These are phyloP conservation scores for Sebastes matsubarae DNA, from an alignment of 2,797 vertebrate species.

Conservation along the genomic window DNA sequence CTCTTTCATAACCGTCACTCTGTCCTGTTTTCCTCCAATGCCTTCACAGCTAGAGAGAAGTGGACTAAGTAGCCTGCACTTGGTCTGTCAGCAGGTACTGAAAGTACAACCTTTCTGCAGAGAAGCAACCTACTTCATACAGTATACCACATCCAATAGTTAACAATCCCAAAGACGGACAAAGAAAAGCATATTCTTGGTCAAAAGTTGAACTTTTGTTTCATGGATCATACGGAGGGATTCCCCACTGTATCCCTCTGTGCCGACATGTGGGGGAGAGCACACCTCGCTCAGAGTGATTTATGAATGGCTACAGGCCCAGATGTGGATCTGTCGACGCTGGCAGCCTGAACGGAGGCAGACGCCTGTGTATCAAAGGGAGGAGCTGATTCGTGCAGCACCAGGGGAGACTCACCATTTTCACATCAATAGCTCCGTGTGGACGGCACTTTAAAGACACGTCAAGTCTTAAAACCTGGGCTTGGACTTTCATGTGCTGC, in stretches of 20 bases:
- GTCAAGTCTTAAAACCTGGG: slow-evolving; percentile 73
- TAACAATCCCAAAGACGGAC: slow-evolving; percentile 16
- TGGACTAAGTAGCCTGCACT: slow-evolving; percentile 46
- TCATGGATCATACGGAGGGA: slow-evolving; percentile 55
- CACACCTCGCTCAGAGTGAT: slow-evolving; percentile 76
- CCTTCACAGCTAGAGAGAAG: slow-evolving; percentile 14
- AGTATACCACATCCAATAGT: background rate
- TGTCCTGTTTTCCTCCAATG: slow-evolving; percentile 4
- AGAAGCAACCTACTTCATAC: slow-evolving; percentile 14
- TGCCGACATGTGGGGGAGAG: slow-evolving; percentile 74
- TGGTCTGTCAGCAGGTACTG: slow-evolving; percentile 63
- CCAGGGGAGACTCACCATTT: slow-evolving; percentile 67
- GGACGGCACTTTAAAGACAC: slow-evolving; percentile 80
- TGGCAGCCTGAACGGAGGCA: slow-evolving; percentile 77
- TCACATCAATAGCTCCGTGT: slow-evolving; percentile 75
- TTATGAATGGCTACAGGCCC: slow-evolving; percentile 77
- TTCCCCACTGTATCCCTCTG: slow-evolving; percentile 65
- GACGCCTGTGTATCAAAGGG: slow-evolving; percentile 77
- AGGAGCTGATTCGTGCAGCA: slow-evolving; percentile 68
- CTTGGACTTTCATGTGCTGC: slow-evolving; percentile 77
- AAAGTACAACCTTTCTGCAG: slow-evolving; percentile 26
- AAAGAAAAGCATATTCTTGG: slow-evolving; percentile 25
- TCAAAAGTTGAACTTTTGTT: slow-evolving; percentile 57
- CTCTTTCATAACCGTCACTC: background rate
- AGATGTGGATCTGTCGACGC: slow-evolving; percentile 81